A percentile compares a stretch with the other conserved stretches of the same genome.
These are phyloP conservation scores for Litocranius walleri DNA, from an alignment of 2,113 vertebrate genomes.

Conservation along the genomic window DNA sequence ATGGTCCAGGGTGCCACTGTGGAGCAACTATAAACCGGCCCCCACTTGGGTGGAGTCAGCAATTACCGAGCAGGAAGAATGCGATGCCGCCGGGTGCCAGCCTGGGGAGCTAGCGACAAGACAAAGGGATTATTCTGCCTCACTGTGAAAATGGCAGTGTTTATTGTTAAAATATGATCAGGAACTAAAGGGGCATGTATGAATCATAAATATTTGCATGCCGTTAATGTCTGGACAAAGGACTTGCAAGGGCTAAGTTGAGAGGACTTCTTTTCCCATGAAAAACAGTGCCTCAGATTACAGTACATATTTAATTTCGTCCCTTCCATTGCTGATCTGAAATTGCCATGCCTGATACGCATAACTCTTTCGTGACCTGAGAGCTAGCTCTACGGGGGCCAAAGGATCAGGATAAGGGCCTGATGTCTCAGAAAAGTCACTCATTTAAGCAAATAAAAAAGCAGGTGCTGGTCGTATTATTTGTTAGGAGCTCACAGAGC, in stretches of 20 bases:
- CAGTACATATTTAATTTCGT: slow-evolving; percentile 51
- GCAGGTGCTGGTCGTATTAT: not conserved
- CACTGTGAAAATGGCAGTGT: slow-evolving; percentile 38
- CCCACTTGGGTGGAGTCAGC: slow-evolving; percentile 70
- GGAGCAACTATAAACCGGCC: slow-evolving; percentile 58
- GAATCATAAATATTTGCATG: slow-evolving; percentile 65
- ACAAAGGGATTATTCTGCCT: slow-evolving; percentile 63
- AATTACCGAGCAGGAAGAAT: slow-evolving; percentile 69
- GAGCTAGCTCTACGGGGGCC: not conserved
- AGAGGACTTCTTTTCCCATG: slow-evolving; percentile 53
- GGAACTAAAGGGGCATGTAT: slow-evolving; percentile 25
- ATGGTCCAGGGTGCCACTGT: not conserved
- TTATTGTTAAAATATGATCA: slow-evolving; percentile 53
- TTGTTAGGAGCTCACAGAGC: not conserved
- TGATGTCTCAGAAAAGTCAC: not conserved
- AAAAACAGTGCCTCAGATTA: slow-evolving; percentile 49
- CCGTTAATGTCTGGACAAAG: slow-evolving; percentile 51
- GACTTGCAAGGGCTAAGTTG: slow-evolving; percentile 25
- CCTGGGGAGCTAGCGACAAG: not conserved
- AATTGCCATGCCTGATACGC: not conserved
- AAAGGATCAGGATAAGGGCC: not conserved
- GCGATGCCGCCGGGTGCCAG: slow-evolving; percentile 44
- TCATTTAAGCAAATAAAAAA: not conserved
- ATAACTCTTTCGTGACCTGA: slow-evolving; percentile 26
- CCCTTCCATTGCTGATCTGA: slow-evolving; percentile 45